Evolutionary conservation across 53 echinoderm and acorn worm genomes (phyloP).

Genomic region (Actinopyga echinites): DNA sequence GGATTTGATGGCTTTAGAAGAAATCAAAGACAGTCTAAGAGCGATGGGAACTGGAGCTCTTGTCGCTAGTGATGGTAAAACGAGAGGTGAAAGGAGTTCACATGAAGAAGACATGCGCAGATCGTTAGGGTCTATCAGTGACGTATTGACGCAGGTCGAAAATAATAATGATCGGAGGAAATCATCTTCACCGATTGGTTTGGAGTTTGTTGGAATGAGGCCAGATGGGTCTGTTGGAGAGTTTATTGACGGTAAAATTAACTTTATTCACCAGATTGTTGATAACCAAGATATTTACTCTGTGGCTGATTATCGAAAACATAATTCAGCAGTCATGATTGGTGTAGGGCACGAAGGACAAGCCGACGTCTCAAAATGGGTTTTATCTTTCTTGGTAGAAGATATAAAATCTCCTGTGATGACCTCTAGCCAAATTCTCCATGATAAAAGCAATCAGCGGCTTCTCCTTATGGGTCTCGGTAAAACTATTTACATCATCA

Average conservation of each 20-base stretch:
- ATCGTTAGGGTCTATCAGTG: background rate
- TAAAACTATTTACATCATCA: background rate
- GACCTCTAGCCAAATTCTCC: background rate
- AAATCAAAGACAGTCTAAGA: background rate
- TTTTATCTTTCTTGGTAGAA: background rate
- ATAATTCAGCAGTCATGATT: constrained; percentile 4
- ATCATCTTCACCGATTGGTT: background rate
- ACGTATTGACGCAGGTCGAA: background rate
- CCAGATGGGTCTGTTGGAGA: constrained; percentile 22
- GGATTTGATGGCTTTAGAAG: background rate
- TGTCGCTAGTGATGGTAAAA: background rate
- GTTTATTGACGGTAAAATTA: background rate
- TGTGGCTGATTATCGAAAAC: constrained; percentile 21
- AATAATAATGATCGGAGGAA: background rate
- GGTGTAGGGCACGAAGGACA: background rate
- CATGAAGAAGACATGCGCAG: background rate
- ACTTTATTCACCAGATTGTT: background rate
- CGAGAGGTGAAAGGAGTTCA: background rate
- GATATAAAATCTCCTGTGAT: background rate
- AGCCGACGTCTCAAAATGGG: background rate
- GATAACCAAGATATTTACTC: background rate
- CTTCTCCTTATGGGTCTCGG: constrained; percentile 10
- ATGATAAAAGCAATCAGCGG: background rate
- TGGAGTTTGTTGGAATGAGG: constrained; percentile 25
- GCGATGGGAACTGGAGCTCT: background rate